Conservation (phyloP, 2,113 vertebrate species). For the Podarcis cretensis region DNA sequence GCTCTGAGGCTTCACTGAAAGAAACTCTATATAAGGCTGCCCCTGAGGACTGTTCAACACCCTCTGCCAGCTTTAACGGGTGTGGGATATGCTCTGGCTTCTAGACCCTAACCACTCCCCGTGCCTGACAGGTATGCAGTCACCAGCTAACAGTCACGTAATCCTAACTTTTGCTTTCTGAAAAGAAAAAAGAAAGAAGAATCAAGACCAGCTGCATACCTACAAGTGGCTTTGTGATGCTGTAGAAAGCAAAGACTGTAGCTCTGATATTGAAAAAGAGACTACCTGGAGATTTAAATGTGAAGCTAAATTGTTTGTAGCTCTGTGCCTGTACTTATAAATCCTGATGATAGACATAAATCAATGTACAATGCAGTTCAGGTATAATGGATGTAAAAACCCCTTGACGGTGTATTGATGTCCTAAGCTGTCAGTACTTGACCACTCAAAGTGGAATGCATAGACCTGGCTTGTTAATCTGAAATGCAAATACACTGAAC, state of each 20-base stretch:
- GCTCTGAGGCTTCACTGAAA: background rate
- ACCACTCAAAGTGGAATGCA: conserved; percentile 19
- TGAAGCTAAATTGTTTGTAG: conserved; percentile 45
- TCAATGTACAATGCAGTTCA: conserved; percentile 18
- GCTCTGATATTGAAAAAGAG: conserved; percentile 26
- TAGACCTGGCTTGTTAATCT: conserved; percentile 47
- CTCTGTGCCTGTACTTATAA: conserved; percentile 41
- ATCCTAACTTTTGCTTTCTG: background rate
- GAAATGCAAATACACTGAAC: conserved; percentile 42
- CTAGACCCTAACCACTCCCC: background rate
- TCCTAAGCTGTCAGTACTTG: conserved; percentile 45
- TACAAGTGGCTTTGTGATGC: conserved; percentile 33
- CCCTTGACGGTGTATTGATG: conserved; percentile 14
- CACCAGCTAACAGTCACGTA: background rate
- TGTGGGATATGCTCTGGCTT: background rate
- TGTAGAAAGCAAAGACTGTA: conserved; percentile 31
- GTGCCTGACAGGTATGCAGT: conserved; percentile 2
- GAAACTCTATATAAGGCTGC: background rate
- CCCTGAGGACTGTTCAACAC: background rate
- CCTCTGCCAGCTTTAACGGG: background rate
- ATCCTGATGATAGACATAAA: conserved; percentile 30
- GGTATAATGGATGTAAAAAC: conserved; percentile 23
- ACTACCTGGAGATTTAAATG: conserved; percentile 36
- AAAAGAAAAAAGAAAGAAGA: conserved; percentile 31
- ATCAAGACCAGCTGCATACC: conserved; percentile 36